A percentile compares a stretch with the other conserved stretches of the same genome.
These are phyloP conservation scores for Diachasma alloeum DNA, from an alignment of 1,140 invertebrate species.

Conservation along the genomic window DNA sequence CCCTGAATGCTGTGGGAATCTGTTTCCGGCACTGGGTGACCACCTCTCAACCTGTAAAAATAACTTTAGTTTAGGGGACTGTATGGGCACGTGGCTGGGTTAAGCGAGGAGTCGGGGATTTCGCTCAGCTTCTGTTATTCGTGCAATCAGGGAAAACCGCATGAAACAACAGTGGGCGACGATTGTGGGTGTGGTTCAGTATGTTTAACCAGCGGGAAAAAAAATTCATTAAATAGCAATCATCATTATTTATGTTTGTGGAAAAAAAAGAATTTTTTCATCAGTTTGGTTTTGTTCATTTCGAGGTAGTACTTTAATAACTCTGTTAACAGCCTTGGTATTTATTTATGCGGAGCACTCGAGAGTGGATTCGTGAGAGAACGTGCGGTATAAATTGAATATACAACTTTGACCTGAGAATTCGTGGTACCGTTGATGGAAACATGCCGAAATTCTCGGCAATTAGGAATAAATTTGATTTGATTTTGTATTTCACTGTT, in stretches of 20 bases:
- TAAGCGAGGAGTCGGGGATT: background rate
- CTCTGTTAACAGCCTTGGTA: too few species aligned
- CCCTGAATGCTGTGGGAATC: too few species aligned
- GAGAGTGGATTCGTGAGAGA: too few species aligned
- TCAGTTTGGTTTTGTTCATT: too few species aligned
- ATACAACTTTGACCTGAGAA: too few species aligned
- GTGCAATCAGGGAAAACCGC: slow-evolving; percentile 18
- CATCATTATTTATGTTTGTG: background rate
- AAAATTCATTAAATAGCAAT: background rate
- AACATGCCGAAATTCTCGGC: too few species aligned
- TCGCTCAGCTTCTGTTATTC: slow-evolving; percentile 13
- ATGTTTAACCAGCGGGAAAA: background rate
- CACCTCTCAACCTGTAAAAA: background rate
- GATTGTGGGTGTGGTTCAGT: background rate
- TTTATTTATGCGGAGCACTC: too few species aligned
- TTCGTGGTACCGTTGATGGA: too few species aligned
- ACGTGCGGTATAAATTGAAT: too few species aligned
- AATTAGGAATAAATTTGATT: too few species aligned
- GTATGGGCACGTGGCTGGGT: background rate
- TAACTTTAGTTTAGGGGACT: background rate
- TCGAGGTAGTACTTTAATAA: too few species aligned
- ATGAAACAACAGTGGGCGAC: background rate
- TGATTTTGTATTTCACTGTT: too few species aligned
- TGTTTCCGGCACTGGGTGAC: background rate
- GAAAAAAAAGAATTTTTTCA: background rate